phyloP scores from a whole-genome alignment of 2,797 vertebrate species.

The Labroides dimidiatus region DNA sequence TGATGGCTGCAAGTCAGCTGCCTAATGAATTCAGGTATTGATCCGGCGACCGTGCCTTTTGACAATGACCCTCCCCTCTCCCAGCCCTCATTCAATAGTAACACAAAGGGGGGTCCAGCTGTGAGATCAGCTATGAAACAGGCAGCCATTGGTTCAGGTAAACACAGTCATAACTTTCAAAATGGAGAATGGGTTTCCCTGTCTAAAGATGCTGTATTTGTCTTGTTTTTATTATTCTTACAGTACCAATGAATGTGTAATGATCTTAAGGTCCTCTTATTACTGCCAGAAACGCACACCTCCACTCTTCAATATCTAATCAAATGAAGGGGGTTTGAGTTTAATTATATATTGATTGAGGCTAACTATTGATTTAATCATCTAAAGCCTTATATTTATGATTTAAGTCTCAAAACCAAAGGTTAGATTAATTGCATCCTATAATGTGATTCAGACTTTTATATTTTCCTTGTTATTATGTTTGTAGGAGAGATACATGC shows the following conservation, averaged over 20 bases:
- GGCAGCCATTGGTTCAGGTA: conserved; percentile 34
- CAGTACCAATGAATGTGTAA: conserved; percentile 14
- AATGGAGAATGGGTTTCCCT: conserved; percentile 4
- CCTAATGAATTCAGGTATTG: conserved; percentile 86
- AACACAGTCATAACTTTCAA: conserved; percentile 45
- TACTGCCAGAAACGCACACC: conserved; percentile 40
- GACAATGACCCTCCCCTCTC: conserved; percentile 77
- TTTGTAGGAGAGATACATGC: conserved; percentile 2
- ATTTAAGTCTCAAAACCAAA: conserved; percentile 56
- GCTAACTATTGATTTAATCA: conserved; percentile 76
- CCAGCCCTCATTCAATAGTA: conserved; percentile 69
- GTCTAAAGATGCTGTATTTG: neutral
- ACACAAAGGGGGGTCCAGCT: conserved; percentile 80
- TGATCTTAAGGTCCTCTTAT: conserved; percentile 47
- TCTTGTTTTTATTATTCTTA: conserved; percentile 2
- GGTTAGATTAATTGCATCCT: conserved; percentile 38
- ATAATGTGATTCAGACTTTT: conserved; percentile 54
- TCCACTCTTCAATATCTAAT: conserved; percentile 63
- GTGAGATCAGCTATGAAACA: conserved; percentile 70
- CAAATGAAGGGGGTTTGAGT: conserved; percentile 57
- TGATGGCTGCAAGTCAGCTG: conserved; percentile 78
- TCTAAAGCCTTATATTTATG: conserved; percentile 58
- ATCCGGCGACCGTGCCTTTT: conserved; percentile 77
- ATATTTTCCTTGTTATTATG: conserved; percentile 27
- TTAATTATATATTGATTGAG: conserved; percentile 83